A percentile compares a stretch with the other conserved stretches of the same genome.
These are phyloP conservation scores for Rafetus swinhoei DNA, from an alignment of 2,113 vertebrate species.

Conservation along the genomic window DNA sequence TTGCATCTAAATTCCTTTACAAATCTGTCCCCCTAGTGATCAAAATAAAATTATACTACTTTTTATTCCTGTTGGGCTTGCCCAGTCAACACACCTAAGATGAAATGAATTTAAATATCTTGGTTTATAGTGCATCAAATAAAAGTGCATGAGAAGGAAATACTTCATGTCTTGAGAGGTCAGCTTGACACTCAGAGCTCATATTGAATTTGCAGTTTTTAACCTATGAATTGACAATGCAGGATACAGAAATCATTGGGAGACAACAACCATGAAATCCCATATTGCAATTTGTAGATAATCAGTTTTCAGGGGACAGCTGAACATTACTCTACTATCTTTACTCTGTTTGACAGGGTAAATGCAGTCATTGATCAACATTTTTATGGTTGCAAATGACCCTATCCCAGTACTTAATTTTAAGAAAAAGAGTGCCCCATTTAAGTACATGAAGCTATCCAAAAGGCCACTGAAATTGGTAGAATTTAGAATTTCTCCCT, in stretches of 20 bases:
- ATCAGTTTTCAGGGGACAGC: not conserved
- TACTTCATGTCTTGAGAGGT: not conserved
- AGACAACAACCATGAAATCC: not conserved
- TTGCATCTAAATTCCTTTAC: not conserved
- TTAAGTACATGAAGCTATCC: not conserved
- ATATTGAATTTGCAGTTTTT: not conserved
- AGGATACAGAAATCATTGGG: not conserved
- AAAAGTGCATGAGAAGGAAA: not conserved
- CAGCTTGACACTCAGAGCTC: not conserved
- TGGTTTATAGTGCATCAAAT: not conserved
- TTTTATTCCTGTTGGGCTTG: not conserved
- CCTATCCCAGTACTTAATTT: not conserved
- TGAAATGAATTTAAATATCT: too few relatives aligned
- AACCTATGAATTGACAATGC: not conserved
- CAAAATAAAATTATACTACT: not conserved
- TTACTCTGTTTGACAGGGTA: not conserved
- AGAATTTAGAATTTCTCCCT: not conserved
- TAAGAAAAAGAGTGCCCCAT: not conserved
- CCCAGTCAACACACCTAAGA: not conserved
- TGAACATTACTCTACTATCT: not conserved
- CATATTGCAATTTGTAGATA: not conserved
- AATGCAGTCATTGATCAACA: not conserved
- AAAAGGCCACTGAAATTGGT: not conserved
- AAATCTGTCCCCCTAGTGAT: not conserved
- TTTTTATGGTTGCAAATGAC: not conserved